Evolutionary conservation across 1,140 invertebrate genomes (phyloP), one percentile per base, ranked within the genome.

Genomic region (Drosophila takahashii): DNA sequence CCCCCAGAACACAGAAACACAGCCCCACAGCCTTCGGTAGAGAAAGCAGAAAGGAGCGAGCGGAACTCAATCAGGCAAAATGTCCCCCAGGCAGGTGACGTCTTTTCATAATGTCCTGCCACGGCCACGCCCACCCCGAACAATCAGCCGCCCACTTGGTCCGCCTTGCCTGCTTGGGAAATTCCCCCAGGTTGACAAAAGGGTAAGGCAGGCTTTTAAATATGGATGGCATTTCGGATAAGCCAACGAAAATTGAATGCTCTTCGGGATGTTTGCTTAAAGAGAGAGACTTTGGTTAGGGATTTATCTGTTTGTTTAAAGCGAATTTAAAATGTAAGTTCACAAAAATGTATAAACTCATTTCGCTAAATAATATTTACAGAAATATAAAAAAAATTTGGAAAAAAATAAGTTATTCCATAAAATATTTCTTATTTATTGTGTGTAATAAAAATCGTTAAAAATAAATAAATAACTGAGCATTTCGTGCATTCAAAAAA

Each of bases 41-140:
- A 22, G 29, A 32, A 44, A 26, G 60, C 44, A 67, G 67, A 74
- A 56, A 37, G 65, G 66, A 57, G 50, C 47, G 50, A 71, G 76
- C 45, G 52, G 50, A 84, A 79, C 84, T 87, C 83, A 86, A 86
- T 86, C 83, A 86, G 62, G 75, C 60, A 66, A 79, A 83, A 77
- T 73, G 58, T 71, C 59, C 45, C 72, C 71, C 60, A 76, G 69
- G 50, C 72, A 69, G 58, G 44, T 81, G 58, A 61, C 56, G 66
- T 70, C 66, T 70, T 70, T 70, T 54, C 66, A 70, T 70, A 70
- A 70, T 70, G 66, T 70, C 45, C 26, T 44, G 16, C 65, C 50
- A 41, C 47, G n/a, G 44, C 47, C 65, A 52, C 61, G 32, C 65
- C 60, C 47, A 51, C 16, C 16, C 62, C 11, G 67, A 47, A 70